These are phyloP conservation scores for Coronaproctus castanopsis DNA, from an alignment of 2,888 invertebrate species.

Conservation along the genomic window DNA sequence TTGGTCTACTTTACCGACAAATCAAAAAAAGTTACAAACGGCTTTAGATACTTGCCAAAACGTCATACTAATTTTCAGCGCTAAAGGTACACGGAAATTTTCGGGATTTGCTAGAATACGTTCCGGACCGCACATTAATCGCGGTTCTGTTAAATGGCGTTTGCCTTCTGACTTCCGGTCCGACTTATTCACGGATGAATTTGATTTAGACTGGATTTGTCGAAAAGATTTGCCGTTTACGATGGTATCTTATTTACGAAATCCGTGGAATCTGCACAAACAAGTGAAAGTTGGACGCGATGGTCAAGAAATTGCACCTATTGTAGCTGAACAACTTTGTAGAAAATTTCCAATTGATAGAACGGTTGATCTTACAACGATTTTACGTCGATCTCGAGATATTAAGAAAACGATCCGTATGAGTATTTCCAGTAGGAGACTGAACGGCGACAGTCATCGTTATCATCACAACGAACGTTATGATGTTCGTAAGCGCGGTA, in stretches of 20 bases:
- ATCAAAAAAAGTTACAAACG: slow-evolving; percentile 87
- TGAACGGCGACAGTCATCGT: not conserved
- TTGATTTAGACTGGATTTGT: slow-evolving; percentile 93
- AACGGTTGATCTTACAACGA: slow-evolving; percentile 67
- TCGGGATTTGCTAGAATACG: slow-evolving; percentile 73
- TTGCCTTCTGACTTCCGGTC: slow-evolving; percentile 76
- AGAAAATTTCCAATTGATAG: slow-evolving; percentile 85
- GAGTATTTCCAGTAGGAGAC: too few species aligned
- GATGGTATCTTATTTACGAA: slow-evolving; percentile 77
- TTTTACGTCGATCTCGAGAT: slow-evolving; percentile 65
- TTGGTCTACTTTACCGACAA: slow-evolving; percentile 94
- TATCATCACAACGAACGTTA: not conserved
- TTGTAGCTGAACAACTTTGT: slow-evolving; percentile 83
- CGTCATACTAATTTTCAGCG: slow-evolving; percentile 87
- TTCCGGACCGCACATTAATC: slow-evolving; percentile 73
- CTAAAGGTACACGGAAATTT: slow-evolving; percentile 92
- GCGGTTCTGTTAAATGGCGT: slow-evolving; percentile 77
- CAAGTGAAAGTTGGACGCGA: slow-evolving; percentile 98
- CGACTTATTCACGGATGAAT: slow-evolving; percentile 83
- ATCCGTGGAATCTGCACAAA: slow-evolving; percentile 96
- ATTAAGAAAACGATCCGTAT: slow-evolving; percentile 1
- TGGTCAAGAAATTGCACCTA: slow-evolving; percentile 93
- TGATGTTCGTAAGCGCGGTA: not conserved
- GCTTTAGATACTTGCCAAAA: slow-evolving; percentile 83
- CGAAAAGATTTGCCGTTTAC: slow-evolving; percentile 83